Evolutionary conservation across 2,888 invertebrate species (phyloP).

Genomic region (Harmothoe impar): DNA sequence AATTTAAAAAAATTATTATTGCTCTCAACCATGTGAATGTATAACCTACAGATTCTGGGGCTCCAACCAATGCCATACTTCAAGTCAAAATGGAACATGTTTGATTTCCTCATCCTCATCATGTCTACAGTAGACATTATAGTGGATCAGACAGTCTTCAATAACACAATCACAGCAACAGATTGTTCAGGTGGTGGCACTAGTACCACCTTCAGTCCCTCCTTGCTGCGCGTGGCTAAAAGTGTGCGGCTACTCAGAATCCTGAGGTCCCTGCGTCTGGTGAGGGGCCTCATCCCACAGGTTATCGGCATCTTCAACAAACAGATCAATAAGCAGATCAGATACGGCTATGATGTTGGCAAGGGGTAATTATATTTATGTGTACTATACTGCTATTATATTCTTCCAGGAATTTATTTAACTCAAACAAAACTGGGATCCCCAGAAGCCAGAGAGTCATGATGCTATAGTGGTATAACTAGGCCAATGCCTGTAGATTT

Average conservation of each 20-base stretch:
- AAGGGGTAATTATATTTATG: constrained; percentile 83
- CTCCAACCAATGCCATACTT: constrained; percentile 83
- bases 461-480: neutral
- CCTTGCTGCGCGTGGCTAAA: constrained; percentile 69
- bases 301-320: constrained; percentile 85
- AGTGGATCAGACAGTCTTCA: constrained; percentile 77
- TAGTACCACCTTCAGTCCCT: constrained; percentile 64
- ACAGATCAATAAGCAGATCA: constrained; percentile 86
- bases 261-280: constrained; percentile 74
- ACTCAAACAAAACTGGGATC: too few relatives aligned
- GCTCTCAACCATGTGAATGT: too few relatives aligned
- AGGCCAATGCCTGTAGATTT: too few relatives aligned
- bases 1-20: too few relatives aligned
- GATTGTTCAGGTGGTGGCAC: neutral
- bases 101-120: constrained; percentile 86
- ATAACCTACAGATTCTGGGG: constrained; percentile 72
- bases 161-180: neutral
- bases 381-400: neutral
- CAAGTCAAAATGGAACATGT: constrained; percentile 86
- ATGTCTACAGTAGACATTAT: constrained; percentile 85
- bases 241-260: constrained; percentile 73
- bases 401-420: too few relatives aligned
- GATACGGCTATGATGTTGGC: constrained; percentile 87
- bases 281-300: constrained; percentile 69
- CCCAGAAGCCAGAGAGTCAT: too few relatives aligned